phyloP scores from a whole-genome alignment of 2,888 invertebrate genomes.

The Acleris laterana region DNA sequence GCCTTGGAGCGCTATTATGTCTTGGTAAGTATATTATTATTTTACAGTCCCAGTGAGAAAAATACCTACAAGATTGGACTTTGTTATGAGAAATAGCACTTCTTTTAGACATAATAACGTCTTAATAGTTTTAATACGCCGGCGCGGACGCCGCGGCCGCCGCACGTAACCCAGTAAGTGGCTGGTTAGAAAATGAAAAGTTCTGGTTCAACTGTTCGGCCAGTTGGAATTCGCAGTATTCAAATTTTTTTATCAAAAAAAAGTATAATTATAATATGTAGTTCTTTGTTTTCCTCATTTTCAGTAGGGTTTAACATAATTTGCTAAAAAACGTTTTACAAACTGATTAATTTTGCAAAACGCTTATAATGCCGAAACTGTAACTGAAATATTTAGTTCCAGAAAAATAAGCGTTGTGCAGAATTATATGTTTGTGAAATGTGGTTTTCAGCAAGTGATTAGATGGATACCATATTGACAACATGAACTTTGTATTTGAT shows the following conservation, averaged over 20 bases:
- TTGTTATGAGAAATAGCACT: constrained; percentile 18
- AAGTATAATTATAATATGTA: too few relatives aligned
- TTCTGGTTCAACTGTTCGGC: neutral
- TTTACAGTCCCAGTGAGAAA: constrained; percentile 7
- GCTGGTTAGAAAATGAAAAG: constrained; percentile 7
- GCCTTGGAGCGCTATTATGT: constrained; percentile 20
- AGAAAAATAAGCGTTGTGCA: too few relatives aligned
- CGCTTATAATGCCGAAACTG: too few relatives aligned
- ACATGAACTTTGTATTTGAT: too few relatives aligned
- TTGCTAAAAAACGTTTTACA: too few relatives aligned
- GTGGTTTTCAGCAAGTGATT: too few relatives aligned
- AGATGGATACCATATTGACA: too few relatives aligned
- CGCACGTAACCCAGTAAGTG: neutral
- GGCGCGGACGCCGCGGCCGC: neutral
- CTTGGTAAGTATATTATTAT: constrained; percentile 11
- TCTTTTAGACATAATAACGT: constrained; percentile 9
- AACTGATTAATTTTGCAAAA: too few relatives aligned
- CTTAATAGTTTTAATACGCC: constrained; percentile 4
- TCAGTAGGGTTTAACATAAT: too few relatives aligned
- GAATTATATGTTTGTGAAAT: too few relatives aligned
- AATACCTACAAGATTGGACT: neutral
- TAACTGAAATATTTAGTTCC: too few relatives aligned
- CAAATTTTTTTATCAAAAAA: neutral
- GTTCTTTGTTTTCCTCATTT: too few relatives aligned
- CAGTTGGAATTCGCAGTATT: neutral